Base-by-base conservation (phyloP, 2,888 invertebrate genomes). In the Aleiodes leptofemur region DNA sequence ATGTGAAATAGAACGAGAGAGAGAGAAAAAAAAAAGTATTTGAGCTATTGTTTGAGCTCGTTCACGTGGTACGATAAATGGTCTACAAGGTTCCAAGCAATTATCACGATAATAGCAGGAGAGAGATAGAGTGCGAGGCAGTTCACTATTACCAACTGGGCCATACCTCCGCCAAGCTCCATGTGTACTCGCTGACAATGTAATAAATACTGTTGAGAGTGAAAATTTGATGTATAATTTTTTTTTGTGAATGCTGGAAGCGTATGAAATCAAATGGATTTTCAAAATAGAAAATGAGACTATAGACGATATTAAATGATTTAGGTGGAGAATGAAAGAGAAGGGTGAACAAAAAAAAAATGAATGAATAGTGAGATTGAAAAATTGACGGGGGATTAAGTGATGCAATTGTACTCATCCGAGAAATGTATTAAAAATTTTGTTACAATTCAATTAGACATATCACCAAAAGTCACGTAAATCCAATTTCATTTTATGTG, bases 401-500 rank as follows among this genome's bases (percentile, higher is more conserved):
- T 68, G 59, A 34, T n/a, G 53, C 72, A 59, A 48, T 57, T 73
- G 8, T 68, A 71, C 57, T 74, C 64, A 74, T 79, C 77, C 64
- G 78, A 83, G 78, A 77, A 83, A 85, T 85, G 83, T 84, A 84
- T 85, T 86, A 85, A 83, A 81, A 59, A 50, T 57, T 84, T 81
- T 78, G 56, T 83, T 74, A 79, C 79, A 73, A 79, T 84, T 85
- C 31, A 68, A 68, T 84, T 86, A 86, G 85, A 86, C 86, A 86
- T 86, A 86, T 86, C 86, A 86, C 86, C 86, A 86, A 86, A 86
- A 76, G 82, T 81, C 79, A 78, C 79, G 72, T 77, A 77, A 77
- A 77, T 79, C 71, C 75, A 78, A 76, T 77, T 78, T 55, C 43
- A 51, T 69, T 69, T 53, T n/a, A 43, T 70, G 43, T 9, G 16